Evolutionary conservation across 2,113 vertebrate species (phyloP).

Genomic region (Aspiorhynchus laticeps): DNA sequence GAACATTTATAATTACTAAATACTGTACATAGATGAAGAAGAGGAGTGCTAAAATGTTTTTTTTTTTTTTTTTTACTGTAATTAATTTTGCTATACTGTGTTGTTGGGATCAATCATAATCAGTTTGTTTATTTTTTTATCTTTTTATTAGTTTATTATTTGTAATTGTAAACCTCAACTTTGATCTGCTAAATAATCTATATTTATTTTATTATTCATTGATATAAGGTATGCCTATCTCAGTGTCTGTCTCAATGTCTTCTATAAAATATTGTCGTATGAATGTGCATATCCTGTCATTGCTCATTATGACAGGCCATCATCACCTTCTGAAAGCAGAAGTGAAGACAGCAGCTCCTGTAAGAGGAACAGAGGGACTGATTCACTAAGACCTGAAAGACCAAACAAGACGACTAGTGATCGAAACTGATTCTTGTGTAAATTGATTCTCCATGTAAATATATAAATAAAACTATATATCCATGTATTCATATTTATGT

Average conservation of each 20-base stretch:
- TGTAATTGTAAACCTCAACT: background rate
- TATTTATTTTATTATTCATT: background rate
- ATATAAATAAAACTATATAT: background rate
- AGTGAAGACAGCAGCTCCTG: background rate
- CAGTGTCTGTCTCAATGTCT: background rate
- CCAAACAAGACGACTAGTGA: background rate
- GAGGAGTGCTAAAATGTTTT: too few relatives aligned
- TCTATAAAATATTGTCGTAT: background rate
- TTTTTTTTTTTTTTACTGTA: background rate
- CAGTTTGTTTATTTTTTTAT: background rate
- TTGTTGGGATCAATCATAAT: background rate
- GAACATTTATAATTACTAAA: too few relatives aligned
- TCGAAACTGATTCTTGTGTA: background rate
- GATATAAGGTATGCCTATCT: background rate
- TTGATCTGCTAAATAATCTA: background rate
- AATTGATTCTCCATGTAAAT: background rate
- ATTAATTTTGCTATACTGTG: background rate
- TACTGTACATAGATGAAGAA: too few relatives aligned
- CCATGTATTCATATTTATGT: too few relatives aligned
- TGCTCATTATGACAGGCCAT: background rate
- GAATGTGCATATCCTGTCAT: constrained; percentile 4
- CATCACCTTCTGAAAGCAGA: background rate
- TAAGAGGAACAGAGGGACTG: background rate
- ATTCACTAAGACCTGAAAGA: background rate
- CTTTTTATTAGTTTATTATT: too few relatives aligned